These are phyloP conservation scores for Diuraphis noxia DNA, from an alignment of 1,140 invertebrate species.

Conservation along the genomic window DNA sequence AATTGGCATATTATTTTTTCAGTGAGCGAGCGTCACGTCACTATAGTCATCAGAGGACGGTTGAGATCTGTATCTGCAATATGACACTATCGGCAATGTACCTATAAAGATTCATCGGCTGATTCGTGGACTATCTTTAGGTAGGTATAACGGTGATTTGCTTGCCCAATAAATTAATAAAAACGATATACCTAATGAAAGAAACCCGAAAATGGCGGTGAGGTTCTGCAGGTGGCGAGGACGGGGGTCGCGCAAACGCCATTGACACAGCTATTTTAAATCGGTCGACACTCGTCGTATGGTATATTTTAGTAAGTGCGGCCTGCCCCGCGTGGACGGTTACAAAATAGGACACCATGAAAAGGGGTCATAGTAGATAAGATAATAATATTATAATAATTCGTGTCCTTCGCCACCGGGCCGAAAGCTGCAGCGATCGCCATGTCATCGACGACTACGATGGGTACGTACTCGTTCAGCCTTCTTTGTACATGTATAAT, in stretches of 20 bases:
- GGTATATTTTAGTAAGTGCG: neutral
- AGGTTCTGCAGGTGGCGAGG: neutral
- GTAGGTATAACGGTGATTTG: neutral
- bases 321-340: neutral
- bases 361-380: constrained; percentile 26
- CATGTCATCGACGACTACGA: neutral
- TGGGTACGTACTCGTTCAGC: neutral
- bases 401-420: neutral
- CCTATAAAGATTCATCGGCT: neutral
- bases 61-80: neutral
- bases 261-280: neutral
- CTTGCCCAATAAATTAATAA: neutral
- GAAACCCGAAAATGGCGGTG: neutral
- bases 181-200: neutral
- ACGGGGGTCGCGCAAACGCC: neutral
- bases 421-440: neutral
- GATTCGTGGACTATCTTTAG: neutral
- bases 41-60: neutral
- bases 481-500: neutral
- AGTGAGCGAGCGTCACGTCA: neutral
- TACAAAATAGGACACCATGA: neutral
- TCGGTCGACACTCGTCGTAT: neutral
- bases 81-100: neutral
- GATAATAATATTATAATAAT: neutral
- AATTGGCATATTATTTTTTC: neutral